Percentiles rank a stretch among this genome's conserved stretches.
phyloP scores from a whole-genome alignment of 2,888 invertebrate species.

The Stegana nigrithorax region DNA sequence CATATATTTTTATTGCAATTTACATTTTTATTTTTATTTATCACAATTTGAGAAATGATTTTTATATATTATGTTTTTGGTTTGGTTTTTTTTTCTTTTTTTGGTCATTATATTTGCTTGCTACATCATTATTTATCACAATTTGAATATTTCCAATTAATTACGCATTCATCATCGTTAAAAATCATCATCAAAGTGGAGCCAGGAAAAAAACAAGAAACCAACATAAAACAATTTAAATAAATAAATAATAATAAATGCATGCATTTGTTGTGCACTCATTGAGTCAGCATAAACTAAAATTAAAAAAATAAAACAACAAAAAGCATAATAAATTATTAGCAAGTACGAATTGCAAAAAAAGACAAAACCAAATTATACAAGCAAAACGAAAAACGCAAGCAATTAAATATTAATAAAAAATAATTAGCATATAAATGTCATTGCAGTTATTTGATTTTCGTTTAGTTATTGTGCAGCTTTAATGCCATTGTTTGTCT shows the following conservation, averaged over 20 bases:
- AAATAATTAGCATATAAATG: neutral
- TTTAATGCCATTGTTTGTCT: conserved; percentile 18
- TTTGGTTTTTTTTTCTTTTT: neutral
- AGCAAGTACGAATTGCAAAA: neutral
- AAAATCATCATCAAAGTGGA: conserved; percentile 8
- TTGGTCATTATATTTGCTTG: neutral
- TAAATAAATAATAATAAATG: conserved; percentile 27
- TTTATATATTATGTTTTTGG: neutral
- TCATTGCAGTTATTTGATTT: neutral
- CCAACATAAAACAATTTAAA: conserved; percentile 37
- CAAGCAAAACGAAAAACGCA: too few species aligned
- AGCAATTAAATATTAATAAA: neutral
- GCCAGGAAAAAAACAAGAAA: neutral
- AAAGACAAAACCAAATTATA: too few species aligned
- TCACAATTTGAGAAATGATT: too few species aligned
- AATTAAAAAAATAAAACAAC: neutral
- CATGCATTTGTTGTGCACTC: neutral
- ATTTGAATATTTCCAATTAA: neutral
- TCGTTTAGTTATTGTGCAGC: neutral
- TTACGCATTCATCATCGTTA: neutral
- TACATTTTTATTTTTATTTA: too few species aligned
- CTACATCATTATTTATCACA: neutral
- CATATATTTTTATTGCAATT: too few species aligned
- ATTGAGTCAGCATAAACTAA: neutral
- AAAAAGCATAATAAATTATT: neutral